Conservation (phyloP, 2,888 invertebrate genomes). For the Antitype chi region DNA sequence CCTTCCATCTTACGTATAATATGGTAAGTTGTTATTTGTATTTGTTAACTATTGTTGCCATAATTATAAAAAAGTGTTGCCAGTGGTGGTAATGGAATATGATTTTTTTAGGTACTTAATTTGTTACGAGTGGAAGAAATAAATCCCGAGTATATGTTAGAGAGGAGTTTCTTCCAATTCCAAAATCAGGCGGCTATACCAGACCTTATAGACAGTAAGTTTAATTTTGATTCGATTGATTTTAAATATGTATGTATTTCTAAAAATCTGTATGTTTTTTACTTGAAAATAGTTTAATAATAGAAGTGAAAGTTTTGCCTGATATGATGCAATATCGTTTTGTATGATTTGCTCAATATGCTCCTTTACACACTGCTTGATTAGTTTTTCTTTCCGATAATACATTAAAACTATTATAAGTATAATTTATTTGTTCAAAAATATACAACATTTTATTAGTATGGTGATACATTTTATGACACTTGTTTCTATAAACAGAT, state of each 20-base stretch:
- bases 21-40: conserved; percentile 93
- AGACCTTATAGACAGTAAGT: conserved; percentile 95
- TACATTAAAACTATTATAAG: neutral
- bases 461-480: no score
- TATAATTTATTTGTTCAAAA: no score
- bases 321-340: neutral
- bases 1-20: conserved; percentile 99
- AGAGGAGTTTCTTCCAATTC: conserved; percentile 99
- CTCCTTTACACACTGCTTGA: neutral
- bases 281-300: neutral
- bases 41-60: conserved; percentile 10
- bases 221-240: conserved; percentile 2
- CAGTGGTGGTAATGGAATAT: neutral
- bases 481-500: no score
- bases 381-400: neutral
- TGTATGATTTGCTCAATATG: neutral
- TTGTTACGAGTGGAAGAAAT: conserved; percentile 99
- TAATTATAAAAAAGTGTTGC: neutral
- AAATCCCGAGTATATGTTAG: conserved; percentile 99
- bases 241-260: no score
- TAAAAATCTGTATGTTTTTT: neutral
- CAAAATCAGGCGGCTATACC: conserved; percentile 99
- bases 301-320: neutral
- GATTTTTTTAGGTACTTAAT: conserved; percentile 90
- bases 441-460: no score